A percentile compares a stretch with the other conserved stretches of the same genome.
Evolutionary conservation across 2,797 vertebrate genomes (phyloP).

Genomic region (Coendou prehensilis): DNA sequence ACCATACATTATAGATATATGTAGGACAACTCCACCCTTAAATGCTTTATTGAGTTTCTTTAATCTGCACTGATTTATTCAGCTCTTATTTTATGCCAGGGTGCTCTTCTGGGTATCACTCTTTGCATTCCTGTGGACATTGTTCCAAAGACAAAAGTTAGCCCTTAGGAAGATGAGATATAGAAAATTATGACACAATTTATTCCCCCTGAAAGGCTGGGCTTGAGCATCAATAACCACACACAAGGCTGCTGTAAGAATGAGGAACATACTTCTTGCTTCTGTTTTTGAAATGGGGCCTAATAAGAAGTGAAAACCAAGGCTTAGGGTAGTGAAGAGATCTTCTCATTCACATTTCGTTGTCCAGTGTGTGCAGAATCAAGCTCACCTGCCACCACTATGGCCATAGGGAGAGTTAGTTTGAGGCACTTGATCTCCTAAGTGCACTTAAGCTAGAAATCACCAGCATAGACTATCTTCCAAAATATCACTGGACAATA

Average conservation of each 20-base stretch:
- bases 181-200: neutral
- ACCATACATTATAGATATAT: too few species aligned
- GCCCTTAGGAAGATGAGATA: neutral
- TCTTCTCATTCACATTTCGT: neutral
- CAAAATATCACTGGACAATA: neutral
- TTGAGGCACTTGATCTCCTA: neutral
- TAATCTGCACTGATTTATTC: neutral
- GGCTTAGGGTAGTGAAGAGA: neutral
- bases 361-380: too few species aligned
- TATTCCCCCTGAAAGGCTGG: neutral
- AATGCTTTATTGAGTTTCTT: neutral
- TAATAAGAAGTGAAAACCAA: neutral
- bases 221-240: rapidly evolving
- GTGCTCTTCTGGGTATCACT: neutral
- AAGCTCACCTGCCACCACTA: neutral
- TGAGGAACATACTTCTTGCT: neutral
- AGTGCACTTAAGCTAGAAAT: neutral
- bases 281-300: neutral
- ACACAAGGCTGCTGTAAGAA: neutral
- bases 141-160: neutral
- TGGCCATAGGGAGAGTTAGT: neutral
- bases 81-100: neutral
- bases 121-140: neutral
- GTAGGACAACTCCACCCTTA: neutral
- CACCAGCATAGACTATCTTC: neutral